These are phyloP conservation scores for Australoheros scitulus DNA, from an alignment of 2,113 vertebrate genomes.

Conservation along the genomic window DNA sequence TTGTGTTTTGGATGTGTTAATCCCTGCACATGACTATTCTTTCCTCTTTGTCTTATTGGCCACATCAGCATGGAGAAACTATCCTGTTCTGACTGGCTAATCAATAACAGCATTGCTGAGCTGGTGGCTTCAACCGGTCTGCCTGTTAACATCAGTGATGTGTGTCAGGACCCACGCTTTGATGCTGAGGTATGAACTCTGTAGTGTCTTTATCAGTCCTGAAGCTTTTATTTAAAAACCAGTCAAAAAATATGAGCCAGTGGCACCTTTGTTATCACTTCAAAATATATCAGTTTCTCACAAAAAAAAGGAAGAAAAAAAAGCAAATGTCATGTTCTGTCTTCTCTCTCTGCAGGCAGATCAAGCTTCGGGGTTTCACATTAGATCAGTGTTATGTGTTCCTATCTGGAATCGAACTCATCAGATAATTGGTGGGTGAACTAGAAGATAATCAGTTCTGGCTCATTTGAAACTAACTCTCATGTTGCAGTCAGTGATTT, in stretches of 20 bases:
- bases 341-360: constrained; percentile 73
- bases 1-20: background rate
- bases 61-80: constrained; percentile 82
- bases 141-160: constrained; percentile 85
- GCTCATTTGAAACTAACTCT: background rate
- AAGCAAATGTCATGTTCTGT: background rate
- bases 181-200: constrained; percentile 78
- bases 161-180: constrained; percentile 86
- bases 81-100: constrained; percentile 84
- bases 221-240: background rate
- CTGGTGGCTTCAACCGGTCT: constrained; percentile 84
- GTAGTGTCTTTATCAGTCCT: background rate
- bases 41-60: constrained; percentile 55
- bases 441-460: constrained; percentile 10
- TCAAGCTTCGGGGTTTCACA: constrained; percentile 83
- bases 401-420: constrained; percentile 86
- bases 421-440: constrained; percentile 82
- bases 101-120: constrained; percentile 86
- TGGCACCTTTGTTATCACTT: background rate
- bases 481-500: background rate
- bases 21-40: constrained; percentile 13
- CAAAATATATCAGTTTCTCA: background rate
- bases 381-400: constrained; percentile 83
- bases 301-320: background rate
- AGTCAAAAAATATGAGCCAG: background rate